Evolutionary conservation across 2,888 invertebrate species (phyloP).

Genomic region (Megalurothrips usitatus): DNA sequence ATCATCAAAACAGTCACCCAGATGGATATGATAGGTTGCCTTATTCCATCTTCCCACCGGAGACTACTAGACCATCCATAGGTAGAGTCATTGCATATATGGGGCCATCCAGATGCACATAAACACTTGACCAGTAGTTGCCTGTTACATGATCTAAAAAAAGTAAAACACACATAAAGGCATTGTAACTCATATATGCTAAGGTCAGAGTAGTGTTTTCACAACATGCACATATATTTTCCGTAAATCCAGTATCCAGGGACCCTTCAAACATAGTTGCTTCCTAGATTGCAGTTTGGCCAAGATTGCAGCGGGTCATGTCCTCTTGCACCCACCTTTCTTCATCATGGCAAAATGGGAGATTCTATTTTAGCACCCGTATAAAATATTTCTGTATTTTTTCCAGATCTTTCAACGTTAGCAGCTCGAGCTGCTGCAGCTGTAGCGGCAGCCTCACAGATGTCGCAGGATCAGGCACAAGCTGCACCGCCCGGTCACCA

Average conservation of each 20-base stretch:
- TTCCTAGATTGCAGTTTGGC: neutral
- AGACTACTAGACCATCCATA: neutral
- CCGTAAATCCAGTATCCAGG: no score
- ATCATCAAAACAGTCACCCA: neutral
- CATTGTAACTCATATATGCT: no score
- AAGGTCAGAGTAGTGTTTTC: no score
- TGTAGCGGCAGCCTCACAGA: neutral
- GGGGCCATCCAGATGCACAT: neutral
- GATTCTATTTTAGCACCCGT: no score
- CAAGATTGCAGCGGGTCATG: neutral
- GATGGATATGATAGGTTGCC: slow-evolving; percentile 9
- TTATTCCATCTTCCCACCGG: slow-evolving; percentile 9
- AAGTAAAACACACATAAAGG: no score
- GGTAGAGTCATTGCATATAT: neutral
- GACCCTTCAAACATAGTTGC: neutral
- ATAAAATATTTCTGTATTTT: neutral
- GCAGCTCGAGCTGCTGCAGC: slow-evolving; percentile 5
- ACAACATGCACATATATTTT: no score
- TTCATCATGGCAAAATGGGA: no score
- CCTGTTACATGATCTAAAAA: neutral
- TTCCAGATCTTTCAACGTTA: neutral
- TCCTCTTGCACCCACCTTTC: neutral
- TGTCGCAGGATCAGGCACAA: slow-evolving; percentile 5
- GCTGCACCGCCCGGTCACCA: neutral
- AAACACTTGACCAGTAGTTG: neutral